phyloP scores from a whole-genome alignment of 2,888 invertebrate species.

The Theodoxus fluviatilis region DNA sequence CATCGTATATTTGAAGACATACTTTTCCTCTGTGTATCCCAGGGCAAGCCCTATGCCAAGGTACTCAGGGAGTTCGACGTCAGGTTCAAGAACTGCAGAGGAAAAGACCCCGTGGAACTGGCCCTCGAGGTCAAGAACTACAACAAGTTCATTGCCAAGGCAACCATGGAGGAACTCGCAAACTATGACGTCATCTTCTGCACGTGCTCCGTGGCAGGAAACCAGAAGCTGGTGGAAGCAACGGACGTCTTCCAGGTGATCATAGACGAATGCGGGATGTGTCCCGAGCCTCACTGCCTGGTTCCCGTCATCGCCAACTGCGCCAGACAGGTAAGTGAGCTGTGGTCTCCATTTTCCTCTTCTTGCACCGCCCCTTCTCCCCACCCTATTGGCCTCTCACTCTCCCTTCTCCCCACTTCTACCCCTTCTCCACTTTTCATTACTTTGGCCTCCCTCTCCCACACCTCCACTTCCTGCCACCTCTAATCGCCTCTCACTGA shows the following conservation, averaged over 20 bases:
- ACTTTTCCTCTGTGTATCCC: too few relatives aligned
- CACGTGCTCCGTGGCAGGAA: slow-evolving; percentile 40
- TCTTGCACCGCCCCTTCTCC: too few relatives aligned
- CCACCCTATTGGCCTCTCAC: too few relatives aligned
- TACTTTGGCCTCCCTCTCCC: too few relatives aligned
- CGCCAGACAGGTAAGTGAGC: slow-evolving; percentile 50
- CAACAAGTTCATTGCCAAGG: slow-evolving; percentile 29
- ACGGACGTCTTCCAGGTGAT: slow-evolving; percentile 47
- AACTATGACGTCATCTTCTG: slow-evolving; percentile 44
- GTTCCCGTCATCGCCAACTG: slow-evolving; percentile 46
- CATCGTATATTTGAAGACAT: too few relatives aligned
- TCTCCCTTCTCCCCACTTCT: too few relatives aligned
- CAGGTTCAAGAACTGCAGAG: slow-evolving; percentile 24
- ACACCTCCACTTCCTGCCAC: too few relatives aligned
- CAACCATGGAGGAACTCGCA: slow-evolving; percentile 34
- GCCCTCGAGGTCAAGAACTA: slow-evolving; percentile 34
- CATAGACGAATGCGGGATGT: slow-evolving; percentile 58
- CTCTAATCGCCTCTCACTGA: too few relatives aligned
- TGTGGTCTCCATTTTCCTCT: slow-evolving; percentile 58
- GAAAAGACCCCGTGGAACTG: too few relatives aligned
- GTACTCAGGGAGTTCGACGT: slow-evolving; percentile 29
- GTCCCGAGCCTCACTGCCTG: slow-evolving; percentile 53
- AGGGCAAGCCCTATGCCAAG: slow-evolving; percentile 27
- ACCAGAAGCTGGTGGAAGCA: slow-evolving; percentile 26
- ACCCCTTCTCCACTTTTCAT: too few relatives aligned